Conservation (phyloP, 2,797 vertebrate species). For the Alectoris magna region DNA sequence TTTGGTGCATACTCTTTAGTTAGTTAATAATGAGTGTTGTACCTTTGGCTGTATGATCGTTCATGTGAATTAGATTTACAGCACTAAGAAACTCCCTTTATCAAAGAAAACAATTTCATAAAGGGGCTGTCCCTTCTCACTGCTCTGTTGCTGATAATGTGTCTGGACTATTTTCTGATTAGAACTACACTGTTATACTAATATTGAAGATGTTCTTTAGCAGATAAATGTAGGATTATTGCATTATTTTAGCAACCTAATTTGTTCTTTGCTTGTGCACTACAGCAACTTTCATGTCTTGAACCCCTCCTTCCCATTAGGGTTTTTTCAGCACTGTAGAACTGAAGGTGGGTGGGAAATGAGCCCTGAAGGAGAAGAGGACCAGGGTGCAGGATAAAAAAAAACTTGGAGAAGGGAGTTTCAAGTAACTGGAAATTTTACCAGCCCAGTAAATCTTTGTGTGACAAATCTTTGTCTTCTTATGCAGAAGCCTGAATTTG, state of each 20-base stretch:
- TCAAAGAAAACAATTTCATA: conserved; percentile 75
- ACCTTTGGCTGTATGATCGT: conserved; percentile 72
- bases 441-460: neutral
- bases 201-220: conserved; percentile 43
- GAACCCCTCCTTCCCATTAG: conserved; percentile 1
- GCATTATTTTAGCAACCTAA: conserved; percentile 40
- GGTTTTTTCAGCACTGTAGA: neutral
- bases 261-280: conserved; percentile 9
- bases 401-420: neutral
- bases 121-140: conserved; percentile 72
- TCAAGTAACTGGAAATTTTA: neutral
- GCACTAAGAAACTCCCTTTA: conserved; percentile 66
- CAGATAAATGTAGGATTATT: conserved; percentile 55
- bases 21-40: conserved; percentile 76
- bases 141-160: conserved; percentile 68
- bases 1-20: conserved; percentile 77
- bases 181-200: conserved; percentile 56
- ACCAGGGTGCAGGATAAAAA: neutral
- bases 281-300: neutral
- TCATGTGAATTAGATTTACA: conserved; percentile 75
- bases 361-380: neutral
- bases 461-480: neutral
- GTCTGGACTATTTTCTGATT: conserved; percentile 76
- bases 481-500: neutral
- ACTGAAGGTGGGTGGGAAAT: neutral